Percentiles rank a stretch among this genome's conserved stretches.
These are phyloP conservation scores for Drosophila anceps DNA, from an alignment of 2,888 invertebrate genomes.

Conservation along the genomic window DNA sequence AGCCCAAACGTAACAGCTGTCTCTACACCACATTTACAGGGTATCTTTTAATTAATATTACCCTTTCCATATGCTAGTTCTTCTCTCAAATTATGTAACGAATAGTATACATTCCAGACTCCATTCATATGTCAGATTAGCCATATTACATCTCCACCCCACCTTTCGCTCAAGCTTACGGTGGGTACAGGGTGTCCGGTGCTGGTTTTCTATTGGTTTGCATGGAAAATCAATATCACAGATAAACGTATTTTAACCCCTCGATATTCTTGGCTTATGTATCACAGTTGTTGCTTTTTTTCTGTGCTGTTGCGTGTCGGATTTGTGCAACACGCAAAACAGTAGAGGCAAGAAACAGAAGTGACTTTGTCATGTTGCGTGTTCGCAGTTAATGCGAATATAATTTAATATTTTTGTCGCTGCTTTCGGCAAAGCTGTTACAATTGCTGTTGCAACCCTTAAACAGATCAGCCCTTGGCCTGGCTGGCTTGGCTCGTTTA, in stretches of 20 bases:
- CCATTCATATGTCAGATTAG: not conserved
- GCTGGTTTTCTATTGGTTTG: not conserved
- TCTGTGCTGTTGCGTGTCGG: constrained; percentile 56
- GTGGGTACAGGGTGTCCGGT: constrained; percentile 30
- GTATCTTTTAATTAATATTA: not conserved
- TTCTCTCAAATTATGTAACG: not conserved
- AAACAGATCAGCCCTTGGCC: not conserved
- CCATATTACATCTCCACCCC: not conserved
- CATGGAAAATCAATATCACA: constrained; percentile 33
- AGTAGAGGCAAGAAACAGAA: constrained; percentile 55
- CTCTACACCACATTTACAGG: not conserved
- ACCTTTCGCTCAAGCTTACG: not conserved
- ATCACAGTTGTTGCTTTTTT: constrained; percentile 4
- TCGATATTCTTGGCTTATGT: constrained; percentile 2
- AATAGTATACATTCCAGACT: not conserved
- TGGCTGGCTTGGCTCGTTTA: constrained; percentile 10
- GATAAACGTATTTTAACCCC: constrained; percentile 20
- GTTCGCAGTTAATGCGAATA: constrained; percentile 74
- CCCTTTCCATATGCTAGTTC: not conserved
- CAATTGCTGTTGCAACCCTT: constrained; percentile 47
- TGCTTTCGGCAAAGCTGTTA: constrained; percentile 59
- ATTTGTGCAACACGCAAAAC: constrained; percentile 67
- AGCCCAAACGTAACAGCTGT: no score
- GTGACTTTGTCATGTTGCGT: constrained; percentile 73
- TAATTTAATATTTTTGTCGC: constrained; percentile 71